Percentiles rank a stretch among this genome's conserved stretches.
phyloP scores from a whole-genome alignment of 2,113 vertebrate genomes.

The Austrofundulus limnaeus region DNA sequence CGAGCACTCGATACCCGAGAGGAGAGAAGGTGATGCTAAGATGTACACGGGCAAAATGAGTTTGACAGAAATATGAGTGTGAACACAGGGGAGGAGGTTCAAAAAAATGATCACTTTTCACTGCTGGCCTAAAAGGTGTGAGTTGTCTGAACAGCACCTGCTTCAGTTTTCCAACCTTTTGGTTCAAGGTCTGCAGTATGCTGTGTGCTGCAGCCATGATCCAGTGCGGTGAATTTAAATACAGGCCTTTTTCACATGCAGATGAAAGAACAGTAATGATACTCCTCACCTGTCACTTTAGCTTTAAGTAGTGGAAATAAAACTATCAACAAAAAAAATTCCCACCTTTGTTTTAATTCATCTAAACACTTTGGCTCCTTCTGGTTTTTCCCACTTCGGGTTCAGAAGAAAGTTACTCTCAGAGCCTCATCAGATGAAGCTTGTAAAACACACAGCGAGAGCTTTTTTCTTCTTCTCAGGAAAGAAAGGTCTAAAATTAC shows the following conservation, averaged over 20 bases:
- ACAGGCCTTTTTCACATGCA: slow-evolving; percentile 25
- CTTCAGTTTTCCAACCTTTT: slow-evolving; percentile 24
- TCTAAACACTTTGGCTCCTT: slow-evolving; percentile 22
- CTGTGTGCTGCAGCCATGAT: slow-evolving; percentile 8
- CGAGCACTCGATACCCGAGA: slow-evolving; percentile 58
- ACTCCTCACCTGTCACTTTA: slow-evolving; percentile 16
- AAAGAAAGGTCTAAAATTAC: slow-evolving; percentile 62
- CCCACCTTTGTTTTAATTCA: slow-evolving; percentile 15
- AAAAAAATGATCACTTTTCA: slow-evolving; percentile 22
- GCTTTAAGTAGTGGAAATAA: slow-evolving; percentile 13
- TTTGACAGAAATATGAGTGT: slow-evolving; percentile 36
- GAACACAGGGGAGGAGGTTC: not conserved
- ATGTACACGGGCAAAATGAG: slow-evolving; percentile 47
- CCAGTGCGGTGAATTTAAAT: slow-evolving; percentile 49
- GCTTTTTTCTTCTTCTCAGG: slow-evolving; percentile 45
- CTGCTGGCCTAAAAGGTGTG: slow-evolving; percentile 27
- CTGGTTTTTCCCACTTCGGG: slow-evolving; percentile 53
- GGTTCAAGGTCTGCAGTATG: slow-evolving; percentile 13
- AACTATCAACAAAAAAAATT: slow-evolving; percentile 12
- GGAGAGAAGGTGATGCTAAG: slow-evolving; percentile 29
- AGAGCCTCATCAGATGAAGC: slow-evolving; percentile 41
- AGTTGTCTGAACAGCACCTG: slow-evolving; percentile 30
- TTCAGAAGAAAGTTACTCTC: slow-evolving; percentile 37
- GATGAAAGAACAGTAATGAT: slow-evolving; percentile 6
- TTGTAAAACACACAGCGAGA: slow-evolving; percentile 48